Base-by-base conservation (phyloP, 1,140 invertebrate genomes). In the Scylla paramamosain region DNA sequence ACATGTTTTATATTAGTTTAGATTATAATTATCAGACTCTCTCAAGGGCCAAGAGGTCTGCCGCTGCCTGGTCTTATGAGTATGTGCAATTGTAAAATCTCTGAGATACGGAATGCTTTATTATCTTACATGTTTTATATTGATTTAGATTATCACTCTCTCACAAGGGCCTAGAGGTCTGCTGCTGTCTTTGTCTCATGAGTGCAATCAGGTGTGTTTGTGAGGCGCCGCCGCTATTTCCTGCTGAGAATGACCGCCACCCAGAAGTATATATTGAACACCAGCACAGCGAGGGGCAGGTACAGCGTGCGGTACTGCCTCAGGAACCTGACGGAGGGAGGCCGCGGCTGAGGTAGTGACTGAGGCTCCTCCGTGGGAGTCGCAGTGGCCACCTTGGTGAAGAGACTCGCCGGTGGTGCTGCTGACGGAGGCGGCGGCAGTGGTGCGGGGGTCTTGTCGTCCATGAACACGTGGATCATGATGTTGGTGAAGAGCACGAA, bases 391-490 rank as follows among this genome's bases (percentile, higher is more conserved):
- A 82, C 59, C 28, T 82, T 82, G 32, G 31, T 82, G 59, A 52
- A 39, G 25, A 48, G 45, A n/a, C 6, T 25, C 20, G 8, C 20
- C 20, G 89, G 52, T 28, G 28, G 10, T 7, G 16, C 45, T 20
- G 20, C 7, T 39, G 89, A n/a, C n/a, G 67, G 67, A 12, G 20
- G 25, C n/a, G 67, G 67, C 20, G 31, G 25, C 52, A 4, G 25
- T 28, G 10, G 45, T 1, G 45, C 4, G 0, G 28, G n/a, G 0
- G 29, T 28, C 16, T 28, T 67, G n/a, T 83, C 59, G n/a, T 83
- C 92, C 12, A 94, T 31, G 45, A 94, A 94, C n/a, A 94, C 89
- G 87, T 94, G 93, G 12, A 94, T 91, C 93, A 94, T 94, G 88
- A 94, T 94, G 86, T 94, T 94, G 67, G 28, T 91, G 88, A 94